Evolutionary conservation across 2,797 vertebrate genomes (phyloP), one percentile per base, ranked within the genome.

Genomic region (Sciurus carolinensis): DNA sequence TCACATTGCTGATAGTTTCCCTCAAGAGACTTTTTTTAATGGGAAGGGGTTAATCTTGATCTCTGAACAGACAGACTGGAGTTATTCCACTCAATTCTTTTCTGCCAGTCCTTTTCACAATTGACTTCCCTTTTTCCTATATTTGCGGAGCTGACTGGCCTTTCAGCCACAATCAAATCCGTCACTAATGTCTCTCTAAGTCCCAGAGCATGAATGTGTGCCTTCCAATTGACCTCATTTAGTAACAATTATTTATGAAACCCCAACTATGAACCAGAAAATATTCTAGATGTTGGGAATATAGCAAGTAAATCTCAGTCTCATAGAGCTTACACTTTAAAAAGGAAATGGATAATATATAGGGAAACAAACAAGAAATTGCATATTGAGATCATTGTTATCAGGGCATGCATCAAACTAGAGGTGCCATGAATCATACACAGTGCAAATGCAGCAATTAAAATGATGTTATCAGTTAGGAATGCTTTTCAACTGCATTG

Each of bases 401-500:
- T 85, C 8, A 24, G 24, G 30, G 1, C 12, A 52, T 22, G 15
- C n/a, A 33, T 80, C 30, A 20, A 22, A 18, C 18, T 39, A 7
- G 47, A 72, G n/a, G 44, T 39, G 33, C 14, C 39, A 39, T 44
- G 28, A 73, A 28, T 76, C 15, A 14, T 52, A 42, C 72, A 67
- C 33, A 89, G 39, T 42, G 66, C 44, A 50, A 57, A 36, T 39
- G 42, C 30, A 54, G 66, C 33, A 8, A 30, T 11, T 33, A 42
- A 76, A 71, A 64, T 18, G 14, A 15, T 50, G 3, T 77, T 57
- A 36, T 66, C 14, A 82, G 33, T 82, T 57, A 88, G 39, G 52
- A 89, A 67, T 73, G n/a, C 9, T 89, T 92, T 64, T 89, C 15
- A 84, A 84, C 47, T 59, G 33, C n/a, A 44, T 50, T 85, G 39